Conservation (phyloP, 2,888 invertebrate species). For the Lordiphosa fenestrarum region DNA sequence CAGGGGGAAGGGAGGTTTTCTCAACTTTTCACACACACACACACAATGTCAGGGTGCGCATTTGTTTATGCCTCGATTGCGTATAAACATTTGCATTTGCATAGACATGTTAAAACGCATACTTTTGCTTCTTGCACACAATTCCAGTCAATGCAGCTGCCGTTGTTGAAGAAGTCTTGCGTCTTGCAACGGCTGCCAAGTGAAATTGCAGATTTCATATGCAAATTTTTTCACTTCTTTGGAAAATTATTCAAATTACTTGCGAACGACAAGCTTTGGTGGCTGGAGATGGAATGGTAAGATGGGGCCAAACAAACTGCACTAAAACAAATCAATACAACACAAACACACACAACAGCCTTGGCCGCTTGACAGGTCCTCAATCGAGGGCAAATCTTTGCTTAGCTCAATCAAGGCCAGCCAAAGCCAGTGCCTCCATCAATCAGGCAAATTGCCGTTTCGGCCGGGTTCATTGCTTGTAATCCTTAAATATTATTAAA, state of each 20-base stretch:
- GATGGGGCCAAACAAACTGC: neutral
- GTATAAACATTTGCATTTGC: slow-evolving; percentile 67
- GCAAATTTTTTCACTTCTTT: slow-evolving; percentile 65
- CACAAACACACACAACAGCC: slow-evolving; percentile 14
- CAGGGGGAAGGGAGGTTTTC: slow-evolving; percentile 26
- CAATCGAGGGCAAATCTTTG: slow-evolving; percentile 28
- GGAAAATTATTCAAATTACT: slow-evolving; percentile 69
- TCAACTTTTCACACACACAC: slow-evolving; percentile 29
- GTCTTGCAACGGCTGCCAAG: slow-evolving; percentile 24
- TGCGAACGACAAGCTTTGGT: slow-evolving; percentile 37
- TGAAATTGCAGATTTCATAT: slow-evolving; percentile 65
- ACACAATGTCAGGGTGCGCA: slow-evolving; percentile 26
- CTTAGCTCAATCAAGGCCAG: slow-evolving; percentile 2
- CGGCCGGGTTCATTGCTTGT: slow-evolving; percentile 35
- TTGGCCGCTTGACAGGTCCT: slow-evolving; percentile 41
- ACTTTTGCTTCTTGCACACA: slow-evolving; percentile 34
- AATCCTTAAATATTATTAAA: slow-evolving; percentile 71
- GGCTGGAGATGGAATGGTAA: neutral
- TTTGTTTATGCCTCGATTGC: slow-evolving; percentile 68
- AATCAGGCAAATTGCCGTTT: slow-evolving; percentile 29
- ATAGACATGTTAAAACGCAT: slow-evolving; percentile 65
- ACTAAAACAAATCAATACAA: slow-evolving; percentile 21
- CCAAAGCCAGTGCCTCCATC: slow-evolving; percentile 19
- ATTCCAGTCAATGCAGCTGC: slow-evolving; percentile 32
- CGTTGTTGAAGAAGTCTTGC: slow-evolving; percentile 35